phyloP scores from a whole-genome alignment of 2,888 invertebrate genomes.

The Malacosoma neustria region DNA sequence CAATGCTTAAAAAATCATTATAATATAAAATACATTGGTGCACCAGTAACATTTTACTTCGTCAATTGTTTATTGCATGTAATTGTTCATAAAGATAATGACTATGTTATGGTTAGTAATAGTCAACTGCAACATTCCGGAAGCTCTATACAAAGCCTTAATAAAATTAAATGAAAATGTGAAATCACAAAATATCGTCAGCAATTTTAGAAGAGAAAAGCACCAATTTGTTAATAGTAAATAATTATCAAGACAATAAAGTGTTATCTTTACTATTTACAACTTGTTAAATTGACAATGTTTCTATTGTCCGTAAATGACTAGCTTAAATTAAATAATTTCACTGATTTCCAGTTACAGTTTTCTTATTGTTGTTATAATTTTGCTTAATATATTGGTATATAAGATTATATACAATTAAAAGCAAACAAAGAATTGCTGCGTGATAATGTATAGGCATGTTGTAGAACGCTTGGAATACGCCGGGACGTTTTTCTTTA shows the following conservation, averaged over 20 bases:
- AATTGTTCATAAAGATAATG: constrained; percentile 16
- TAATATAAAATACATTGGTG: constrained; percentile 27
- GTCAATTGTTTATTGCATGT: constrained; percentile 9
- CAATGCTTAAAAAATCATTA: constrained; percentile 5
- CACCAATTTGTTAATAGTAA: constrained; percentile 57
- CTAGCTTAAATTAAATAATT: constrained; percentile 45
- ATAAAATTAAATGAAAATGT: constrained; percentile 42
- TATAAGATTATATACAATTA: constrained; percentile 69
- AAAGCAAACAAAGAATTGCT: constrained; percentile 62
- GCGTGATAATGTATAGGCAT: constrained; percentile 72
- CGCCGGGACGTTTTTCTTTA: constrained; percentile 37
- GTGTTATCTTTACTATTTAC: constrained; percentile 55
- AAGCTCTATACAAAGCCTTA: constrained; percentile 74
- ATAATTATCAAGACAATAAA: constrained; percentile 30
- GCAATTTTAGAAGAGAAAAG: constrained; percentile 46
- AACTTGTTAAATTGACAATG: constrained; percentile 26
- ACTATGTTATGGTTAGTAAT: constrained; percentile 64
- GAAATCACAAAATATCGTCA: constrained; percentile 55
- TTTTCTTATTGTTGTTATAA: constrained; percentile 41
- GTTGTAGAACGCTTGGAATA: constrained; percentile 53
- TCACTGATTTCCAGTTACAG: constrained; percentile 10
- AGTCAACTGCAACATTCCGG: constrained; percentile 70
- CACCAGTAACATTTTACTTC: constrained; percentile 27
- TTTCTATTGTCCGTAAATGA: constrained; percentile 34
- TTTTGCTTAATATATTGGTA: constrained; percentile 68